These are phyloP conservation scores for Phodopus roborovskii DNA, from an alignment of 2,113 vertebrate species.

Conservation along the genomic window DNA sequence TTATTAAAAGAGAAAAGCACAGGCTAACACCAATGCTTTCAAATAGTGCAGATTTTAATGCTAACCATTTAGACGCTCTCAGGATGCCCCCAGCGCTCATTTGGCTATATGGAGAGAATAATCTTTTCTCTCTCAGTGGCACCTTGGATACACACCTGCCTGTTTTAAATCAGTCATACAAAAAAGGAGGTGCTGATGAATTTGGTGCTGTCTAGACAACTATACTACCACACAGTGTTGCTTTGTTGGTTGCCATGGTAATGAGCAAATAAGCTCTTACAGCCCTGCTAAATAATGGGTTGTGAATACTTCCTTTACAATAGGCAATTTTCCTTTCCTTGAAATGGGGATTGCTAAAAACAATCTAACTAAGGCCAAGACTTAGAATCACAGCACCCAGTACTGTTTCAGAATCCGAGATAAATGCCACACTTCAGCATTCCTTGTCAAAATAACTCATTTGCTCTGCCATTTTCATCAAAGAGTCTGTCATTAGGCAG, in stretches of 20 bases:
- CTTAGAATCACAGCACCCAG: conserved; percentile 47
- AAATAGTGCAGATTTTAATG: conserved; percentile 54
- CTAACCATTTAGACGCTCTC: conserved; percentile 48
- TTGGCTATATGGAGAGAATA: conserved; percentile 18
- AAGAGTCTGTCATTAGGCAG: conserved; percentile 56
- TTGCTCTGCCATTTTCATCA: conserved; percentile 65
- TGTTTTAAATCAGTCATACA: conserved; percentile 68
- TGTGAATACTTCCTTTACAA: conserved; percentile 72
- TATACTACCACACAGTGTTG: conserved; percentile 54
- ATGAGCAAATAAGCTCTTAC: conserved; percentile 77
- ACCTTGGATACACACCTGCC: conserved; percentile 67
- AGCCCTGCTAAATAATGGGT: conserved; percentile 68
- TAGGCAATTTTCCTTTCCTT: conserved; percentile 72
- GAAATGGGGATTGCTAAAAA: conserved; percentile 75
- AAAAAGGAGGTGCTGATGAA: conserved; percentile 68
- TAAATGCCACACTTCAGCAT: conserved; percentile 48
- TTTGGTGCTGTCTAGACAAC: conserved; percentile 78
- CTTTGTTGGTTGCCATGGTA: conserved; percentile 76
- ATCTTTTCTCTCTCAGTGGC: conserved; percentile 27
- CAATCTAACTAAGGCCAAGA: conserved; percentile 58
- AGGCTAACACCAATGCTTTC: conserved; percentile 51
- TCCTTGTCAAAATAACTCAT: conserved; percentile 68
- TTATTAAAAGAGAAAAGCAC: conserved; percentile 68
- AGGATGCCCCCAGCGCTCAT: background rate
- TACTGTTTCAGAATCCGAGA: conserved; percentile 47